Conservation (phyloP, 2,888 invertebrate genomes). For the Caenorhabditis sp. region DNA sequence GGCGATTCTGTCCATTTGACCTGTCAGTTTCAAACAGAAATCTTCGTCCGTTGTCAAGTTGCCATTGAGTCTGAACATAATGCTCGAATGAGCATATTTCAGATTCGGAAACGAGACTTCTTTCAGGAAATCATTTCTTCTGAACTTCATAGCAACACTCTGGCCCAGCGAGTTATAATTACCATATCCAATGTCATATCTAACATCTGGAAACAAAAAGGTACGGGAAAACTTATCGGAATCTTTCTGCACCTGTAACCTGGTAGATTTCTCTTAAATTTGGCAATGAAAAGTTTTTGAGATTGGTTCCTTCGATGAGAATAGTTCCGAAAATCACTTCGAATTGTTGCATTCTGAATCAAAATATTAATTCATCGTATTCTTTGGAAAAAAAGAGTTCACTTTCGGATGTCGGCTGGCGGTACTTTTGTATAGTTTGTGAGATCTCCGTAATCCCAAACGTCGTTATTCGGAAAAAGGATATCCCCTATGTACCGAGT, state of each 20-base stretch:
- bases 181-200: neutral
- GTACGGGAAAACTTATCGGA: neutral
- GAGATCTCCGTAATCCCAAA: neutral
- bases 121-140: slow-evolving; percentile 23
- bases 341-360: slow-evolving; percentile 43
- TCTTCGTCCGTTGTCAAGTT: slow-evolving; percentile 29
- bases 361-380: neutral
- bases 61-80: neutral
- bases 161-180: neutral
- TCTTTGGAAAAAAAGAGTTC: neutral
- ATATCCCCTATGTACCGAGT: slow-evolving; percentile 45
- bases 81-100: neutral
- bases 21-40: slow-evolving; percentile 9
- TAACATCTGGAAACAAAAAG: neutral
- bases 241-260: neutral
- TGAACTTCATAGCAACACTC: neutral
- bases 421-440: slow-evolving; percentile 36
- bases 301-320: slow-evolving; percentile 19
- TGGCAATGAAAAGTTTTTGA: slow-evolving; percentile 25
- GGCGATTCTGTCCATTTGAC: slow-evolving; percentile 6
- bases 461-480: slow-evolving; percentile 2
- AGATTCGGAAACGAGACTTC: slow-evolving; percentile 34
- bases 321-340: slow-evolving; percentile 40
- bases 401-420: slow-evolving; percentile 24
- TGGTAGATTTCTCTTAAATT: slow-evolving; percentile 46